phyloP scores from a whole-genome alignment of 2,113 vertebrate species.

The Sturnus vulgaris region DNA sequence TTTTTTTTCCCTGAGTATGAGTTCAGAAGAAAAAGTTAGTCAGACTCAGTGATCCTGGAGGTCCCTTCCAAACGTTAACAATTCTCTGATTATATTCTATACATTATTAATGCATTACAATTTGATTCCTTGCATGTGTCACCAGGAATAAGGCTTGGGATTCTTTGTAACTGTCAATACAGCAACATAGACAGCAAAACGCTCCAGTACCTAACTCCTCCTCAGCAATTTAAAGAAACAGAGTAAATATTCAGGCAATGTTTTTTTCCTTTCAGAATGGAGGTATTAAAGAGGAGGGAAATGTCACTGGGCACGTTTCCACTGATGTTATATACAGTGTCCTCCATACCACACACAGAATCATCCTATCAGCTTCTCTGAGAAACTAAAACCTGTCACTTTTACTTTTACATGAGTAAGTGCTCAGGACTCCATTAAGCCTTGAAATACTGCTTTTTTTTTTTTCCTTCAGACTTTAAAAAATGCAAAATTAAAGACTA shows the following conservation, averaged over 20 bases:
- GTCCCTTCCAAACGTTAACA: neutral
- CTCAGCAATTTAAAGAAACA: neutral
- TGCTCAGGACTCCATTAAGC: neutral
- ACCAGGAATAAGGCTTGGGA: neutral
- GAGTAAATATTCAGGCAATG: neutral
- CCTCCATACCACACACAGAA: neutral
- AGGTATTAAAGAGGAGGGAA: neutral
- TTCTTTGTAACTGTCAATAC: neutral
- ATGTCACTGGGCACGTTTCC: neutral
- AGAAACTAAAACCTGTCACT: constrained; percentile 3
- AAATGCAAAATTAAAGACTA: neutral
- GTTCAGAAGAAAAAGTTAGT: neutral
- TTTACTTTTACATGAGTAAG: neutral
- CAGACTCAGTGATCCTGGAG: neutral
- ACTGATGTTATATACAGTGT: neutral
- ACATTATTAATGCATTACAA: rapidly evolving
- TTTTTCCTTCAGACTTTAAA: neutral
- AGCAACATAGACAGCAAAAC: neutral
- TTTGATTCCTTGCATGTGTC: neutral
- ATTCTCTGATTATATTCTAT: neutral
- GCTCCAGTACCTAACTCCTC: neutral
- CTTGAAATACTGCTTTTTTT: neutral
- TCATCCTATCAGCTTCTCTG: neutral
- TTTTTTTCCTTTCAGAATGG: neutral
- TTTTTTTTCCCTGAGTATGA: no score